A percentile compares a stretch with the other conserved stretches of the same genome.
Evolutionary conservation across 2,888 invertebrate genomes (phyloP).

Genomic region (Pseudanteris insignis): DNA sequence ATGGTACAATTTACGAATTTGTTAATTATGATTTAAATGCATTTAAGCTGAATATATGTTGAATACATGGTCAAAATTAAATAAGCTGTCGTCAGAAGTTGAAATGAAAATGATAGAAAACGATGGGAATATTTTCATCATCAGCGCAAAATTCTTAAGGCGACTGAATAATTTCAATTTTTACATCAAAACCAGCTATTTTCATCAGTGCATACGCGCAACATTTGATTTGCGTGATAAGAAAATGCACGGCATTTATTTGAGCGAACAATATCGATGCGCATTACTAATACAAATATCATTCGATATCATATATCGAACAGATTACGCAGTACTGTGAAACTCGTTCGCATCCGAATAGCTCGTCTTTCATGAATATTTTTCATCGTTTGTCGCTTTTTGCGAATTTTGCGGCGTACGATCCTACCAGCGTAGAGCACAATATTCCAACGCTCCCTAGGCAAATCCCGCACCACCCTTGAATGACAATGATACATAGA

Average conservation of each 20-base stretch:
- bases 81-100: too few species aligned
- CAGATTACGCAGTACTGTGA: conserved; percentile 29
- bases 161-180: too few species aligned
- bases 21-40: too few species aligned
- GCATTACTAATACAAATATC: conserved; percentile 39
- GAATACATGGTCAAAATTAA: too few species aligned
- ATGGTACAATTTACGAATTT: too few species aligned
- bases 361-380: conserved; percentile 43
- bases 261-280: conserved; percentile 25
- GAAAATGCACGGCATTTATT: conserved; percentile 30
- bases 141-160: too few species aligned
- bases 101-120: too few species aligned
- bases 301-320: conserved; percentile 36
- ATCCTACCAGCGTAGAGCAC: conserved; percentile 25
- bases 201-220: too few species aligned
- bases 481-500: conserved; percentile 47
- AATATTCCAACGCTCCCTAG: conserved; percentile 41
- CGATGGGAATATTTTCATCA: too few species aligned
- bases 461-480: conserved; percentile 36
- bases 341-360: conserved; percentile 36
- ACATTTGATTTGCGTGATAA: conserved; percentile 19
- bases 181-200: too few species aligned
- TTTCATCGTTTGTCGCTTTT: conserved; percentile 45
- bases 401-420: conserved; percentile 37
- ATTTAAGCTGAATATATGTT: too few species aligned